Evolutionary conservation across 2,113 vertebrate genomes (phyloP), one percentile per base, ranked within the genome.

Genomic region (Corynorhinus townsendii): DNA sequence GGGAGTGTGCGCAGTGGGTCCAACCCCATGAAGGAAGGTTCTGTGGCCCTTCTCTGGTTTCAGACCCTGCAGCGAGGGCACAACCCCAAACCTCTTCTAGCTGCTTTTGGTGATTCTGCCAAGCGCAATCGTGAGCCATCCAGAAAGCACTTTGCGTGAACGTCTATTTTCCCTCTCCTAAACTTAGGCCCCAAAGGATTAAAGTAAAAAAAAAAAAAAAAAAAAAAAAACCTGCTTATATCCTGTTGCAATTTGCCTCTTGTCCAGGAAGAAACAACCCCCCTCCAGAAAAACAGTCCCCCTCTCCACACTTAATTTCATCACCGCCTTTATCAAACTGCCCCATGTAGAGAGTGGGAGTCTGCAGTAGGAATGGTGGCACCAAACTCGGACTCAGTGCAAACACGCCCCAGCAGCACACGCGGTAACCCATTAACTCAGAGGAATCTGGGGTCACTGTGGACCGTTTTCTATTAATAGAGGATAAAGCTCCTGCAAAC

Each of bases 401-500:
- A 96, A 98, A 97, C 95, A 97, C 5, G 84, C 80, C 97, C 82
- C 96, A 94, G 93, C 91, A 97, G 95, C 96, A 95, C 75, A 94
- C 14, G 33, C 19, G 54, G 79, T 89, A 97, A 86, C 90, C 68
- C 96, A 96, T 95, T 97, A 93, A 93, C 95, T 92, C 96, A 40
- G 81, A 94, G 94, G 93, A 95, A 91, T 82, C 96, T 86, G 93
- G 90, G 96, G 96, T 96, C 96, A 97, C 94, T 89, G 96, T 91
- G 90, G 95, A 95, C 1, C 40, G 54, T 69, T 88, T 97, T 92
- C 98, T 98, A 98, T 98, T 98, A 98, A 98, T 98, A 98, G 98
- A 86, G 85, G 83, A 80, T 96, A 98, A 98, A 98, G 98, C 98
- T 97, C 96, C 95, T 77, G 95, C 38, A 96, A 95, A 93, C 90